phyloP scores from a whole-genome alignment of 2,797 vertebrate species.

The Microcaecilia unicolor region DNA sequence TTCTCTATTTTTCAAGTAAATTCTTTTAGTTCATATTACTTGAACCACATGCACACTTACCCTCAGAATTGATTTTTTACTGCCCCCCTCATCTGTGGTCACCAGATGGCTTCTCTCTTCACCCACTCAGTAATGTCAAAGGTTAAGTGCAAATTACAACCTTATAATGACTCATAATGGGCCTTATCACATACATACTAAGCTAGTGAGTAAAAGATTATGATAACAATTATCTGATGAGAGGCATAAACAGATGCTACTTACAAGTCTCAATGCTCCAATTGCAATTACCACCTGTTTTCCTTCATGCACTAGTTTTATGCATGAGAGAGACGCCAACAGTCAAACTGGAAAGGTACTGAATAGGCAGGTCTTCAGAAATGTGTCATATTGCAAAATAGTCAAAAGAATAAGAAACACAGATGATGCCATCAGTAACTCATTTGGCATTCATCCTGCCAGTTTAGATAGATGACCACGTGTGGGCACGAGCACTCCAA shows the following conservation, averaged over 20 bases:
- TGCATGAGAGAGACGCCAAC: slow-evolving; percentile 4
- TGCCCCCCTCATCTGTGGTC: slow-evolving; percentile 9
- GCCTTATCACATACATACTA: slow-evolving; percentile 21
- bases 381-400: too few species aligned
- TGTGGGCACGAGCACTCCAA: too few species aligned
- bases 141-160: slow-evolving; percentile 16
- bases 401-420: too few species aligned
- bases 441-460: too few species aligned
- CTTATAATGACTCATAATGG: slow-evolving; percentile 24
- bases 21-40: slow-evolving; percentile 6
- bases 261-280: slow-evolving; percentile 13
- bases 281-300: slow-evolving; percentile 30
- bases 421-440: too few species aligned
- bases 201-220: slow-evolving; percentile 22
- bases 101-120: slow-evolving; percentile 25
- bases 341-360: slow-evolving; percentile 6
- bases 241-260: slow-evolving; percentile 28
- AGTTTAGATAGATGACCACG: too few species aligned
- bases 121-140: slow-evolving; percentile 12
- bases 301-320: slow-evolving; percentile 6
- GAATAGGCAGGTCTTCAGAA: not conserved
- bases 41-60: slow-evolving; percentile 14
- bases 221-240: slow-evolving; percentile 21
- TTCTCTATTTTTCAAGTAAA: too few species aligned
- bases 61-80: slow-evolving; percentile 13